phyloP scores from a whole-genome alignment of 2,113 vertebrate species.

The Syngnathus scovelli region DNA sequence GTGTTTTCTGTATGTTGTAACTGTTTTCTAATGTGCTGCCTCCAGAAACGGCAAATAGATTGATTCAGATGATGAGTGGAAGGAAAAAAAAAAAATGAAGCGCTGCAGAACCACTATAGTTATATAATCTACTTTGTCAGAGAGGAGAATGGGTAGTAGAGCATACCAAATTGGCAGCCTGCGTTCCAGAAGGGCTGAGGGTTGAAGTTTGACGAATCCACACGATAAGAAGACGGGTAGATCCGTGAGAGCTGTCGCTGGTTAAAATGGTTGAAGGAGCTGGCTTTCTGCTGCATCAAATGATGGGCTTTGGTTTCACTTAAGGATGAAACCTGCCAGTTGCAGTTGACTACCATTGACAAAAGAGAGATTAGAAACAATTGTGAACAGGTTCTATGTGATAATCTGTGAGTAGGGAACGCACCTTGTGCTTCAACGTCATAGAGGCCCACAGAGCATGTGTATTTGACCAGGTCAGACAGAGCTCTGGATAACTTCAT shows the following conservation, averaged over 20 bases:
- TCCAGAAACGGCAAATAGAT: too few relatives aligned
- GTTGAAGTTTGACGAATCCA: conserved; percentile 98
- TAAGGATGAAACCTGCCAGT: conserved; percentile 95
- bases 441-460: conserved; percentile 84
- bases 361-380: background rate
- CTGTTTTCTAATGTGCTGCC: too few relatives aligned
- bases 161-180: conserved; percentile 89
- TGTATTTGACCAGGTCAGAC: conserved; percentile 97
- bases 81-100: background rate
- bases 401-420: background rate
- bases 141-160: conserved; percentile 10
- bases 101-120: background rate
- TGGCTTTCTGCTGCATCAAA: conserved; percentile 88
- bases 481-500: conserved; percentile 94
- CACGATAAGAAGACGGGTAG: conserved; percentile 92
- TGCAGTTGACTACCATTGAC: conserved; percentile 69
- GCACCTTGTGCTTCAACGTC: conserved; percentile 84
- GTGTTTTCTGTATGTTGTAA: too few relatives aligned
- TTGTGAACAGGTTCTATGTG: background rate
- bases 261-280: conserved; percentile 84
- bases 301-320: conserved; percentile 96
- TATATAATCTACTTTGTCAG: background rate
- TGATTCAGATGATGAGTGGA: too few relatives aligned
- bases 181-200: conserved; percentile 97
- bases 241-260: conserved; percentile 90